Conservation (phyloP, 2,797 vertebrate genomes). For the Phyllotis vaccarum region DNA sequence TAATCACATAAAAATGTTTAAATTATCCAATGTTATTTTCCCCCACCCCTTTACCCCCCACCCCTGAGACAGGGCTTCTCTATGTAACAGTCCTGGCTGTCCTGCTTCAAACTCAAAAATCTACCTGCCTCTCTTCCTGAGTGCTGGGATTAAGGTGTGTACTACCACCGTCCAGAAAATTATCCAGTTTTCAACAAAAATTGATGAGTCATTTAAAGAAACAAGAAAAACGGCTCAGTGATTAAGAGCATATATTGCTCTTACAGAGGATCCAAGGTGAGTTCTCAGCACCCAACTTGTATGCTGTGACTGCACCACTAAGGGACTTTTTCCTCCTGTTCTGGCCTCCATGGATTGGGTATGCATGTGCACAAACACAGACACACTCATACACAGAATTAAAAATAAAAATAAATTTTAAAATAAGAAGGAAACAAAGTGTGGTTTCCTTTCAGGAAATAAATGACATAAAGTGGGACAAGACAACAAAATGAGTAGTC, state of each 20-base stretch:
- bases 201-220: background rate
- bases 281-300: background rate
- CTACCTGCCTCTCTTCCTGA: background rate
- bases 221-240: background rate
- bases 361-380: background rate
- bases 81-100: background rate
- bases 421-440: background rate
- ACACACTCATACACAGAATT: background rate
- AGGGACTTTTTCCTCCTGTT: background rate
- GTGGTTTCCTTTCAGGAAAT: background rate
- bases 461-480: background rate
- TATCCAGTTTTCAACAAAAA: conserved; percentile 7
- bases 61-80: background rate
- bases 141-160: background rate
- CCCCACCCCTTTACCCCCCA: too few relatives aligned
- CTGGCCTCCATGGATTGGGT: background rate
- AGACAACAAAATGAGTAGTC: background rate
- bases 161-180: background rate
- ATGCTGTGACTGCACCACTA: background rate
- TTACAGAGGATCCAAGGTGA: background rate
- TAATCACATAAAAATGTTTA: background rate
- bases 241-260: background rate
- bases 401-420: background rate
- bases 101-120: background rate
- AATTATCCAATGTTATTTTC: background rate